phyloP scores from a whole-genome alignment of 2,888 invertebrate species.

The Corythucha ciliata region DNA sequence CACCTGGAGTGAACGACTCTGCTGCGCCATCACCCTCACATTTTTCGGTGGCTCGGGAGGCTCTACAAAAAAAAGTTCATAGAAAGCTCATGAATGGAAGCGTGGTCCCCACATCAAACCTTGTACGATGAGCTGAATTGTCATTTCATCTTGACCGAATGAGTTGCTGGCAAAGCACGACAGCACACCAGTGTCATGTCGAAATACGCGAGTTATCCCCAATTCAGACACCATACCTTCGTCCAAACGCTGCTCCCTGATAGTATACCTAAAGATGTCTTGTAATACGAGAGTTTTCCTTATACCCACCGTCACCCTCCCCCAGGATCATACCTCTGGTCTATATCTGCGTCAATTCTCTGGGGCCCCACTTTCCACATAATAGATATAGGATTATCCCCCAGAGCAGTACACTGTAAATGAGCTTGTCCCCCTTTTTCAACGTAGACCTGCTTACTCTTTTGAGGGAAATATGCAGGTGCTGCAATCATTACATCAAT shows the following conservation, averaged over 20 bases:
- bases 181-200: conserved; percentile 81
- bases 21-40: conserved; percentile 72
- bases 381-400: conserved; percentile 79
- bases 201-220: conserved; percentile 70
- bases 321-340: conserved; percentile 49
- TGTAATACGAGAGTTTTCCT: conserved; percentile 22
- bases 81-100: not conserved
- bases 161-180: conserved; percentile 80
- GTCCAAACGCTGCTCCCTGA: conserved; percentile 64
- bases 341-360: conserved; percentile 60
- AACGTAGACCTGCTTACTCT: conserved; percentile 70
- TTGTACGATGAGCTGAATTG: conserved; percentile 81
- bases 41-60: conserved; percentile 84
- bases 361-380: conserved; percentile 71
- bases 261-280: conserved; percentile 66
- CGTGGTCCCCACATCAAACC: conserved; percentile 45
- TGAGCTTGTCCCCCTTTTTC: conserved; percentile 73
- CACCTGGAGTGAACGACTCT: conserved; percentile 72
- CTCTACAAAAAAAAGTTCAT: conserved; percentile 45
- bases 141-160: conserved; percentile 84
- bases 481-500: conserved; percentile 46
- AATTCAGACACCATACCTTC: conserved; percentile 78
- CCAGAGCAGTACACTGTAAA: conserved; percentile 75
- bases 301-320: not conserved
- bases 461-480: conserved; percentile 75